Conservation (phyloP, 2,113 vertebrate genomes). For the Bujurquina vittata region DNA sequence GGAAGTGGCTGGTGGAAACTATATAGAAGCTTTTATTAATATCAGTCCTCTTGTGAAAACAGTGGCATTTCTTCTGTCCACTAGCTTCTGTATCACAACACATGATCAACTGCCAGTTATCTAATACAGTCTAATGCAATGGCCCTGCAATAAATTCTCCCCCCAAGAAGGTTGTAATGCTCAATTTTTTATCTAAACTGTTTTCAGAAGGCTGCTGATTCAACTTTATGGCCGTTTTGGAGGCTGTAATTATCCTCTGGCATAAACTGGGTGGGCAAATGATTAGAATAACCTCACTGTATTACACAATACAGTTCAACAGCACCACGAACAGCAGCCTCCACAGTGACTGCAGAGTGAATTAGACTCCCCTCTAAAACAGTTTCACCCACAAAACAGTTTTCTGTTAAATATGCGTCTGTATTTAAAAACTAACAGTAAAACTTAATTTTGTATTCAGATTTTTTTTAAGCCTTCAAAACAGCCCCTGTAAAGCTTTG, state of each 20-base stretch:
- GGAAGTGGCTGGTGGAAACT: neutral
- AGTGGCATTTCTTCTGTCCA: neutral
- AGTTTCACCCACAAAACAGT: neutral
- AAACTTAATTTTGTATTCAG: neutral
- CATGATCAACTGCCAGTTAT: neutral
- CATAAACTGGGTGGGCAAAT: neutral
- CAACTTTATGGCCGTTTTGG: neutral
- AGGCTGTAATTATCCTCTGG: slow-evolving; percentile 4
- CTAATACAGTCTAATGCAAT: neutral
- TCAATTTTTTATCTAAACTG: neutral
- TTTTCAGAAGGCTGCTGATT: slow-evolving; percentile 14
- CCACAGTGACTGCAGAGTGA: neutral
- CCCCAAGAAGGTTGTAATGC: neutral
- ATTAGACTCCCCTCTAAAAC: neutral
- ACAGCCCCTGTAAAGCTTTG: neutral
- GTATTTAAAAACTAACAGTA: neutral
- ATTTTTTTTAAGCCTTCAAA: neutral
- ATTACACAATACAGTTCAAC: neutral
- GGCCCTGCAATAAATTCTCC: neutral
- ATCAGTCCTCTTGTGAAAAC: neutral
- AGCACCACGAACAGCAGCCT: neutral
- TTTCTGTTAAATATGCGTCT: neutral
- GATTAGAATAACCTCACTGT: neutral
- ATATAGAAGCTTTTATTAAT: neutral
- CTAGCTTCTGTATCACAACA: neutral